Evolutionary conservation across 2,113 vertebrate genomes (phyloP), one percentile per base, ranked within the genome.

Genomic region (Tetrao urogallus): DNA sequence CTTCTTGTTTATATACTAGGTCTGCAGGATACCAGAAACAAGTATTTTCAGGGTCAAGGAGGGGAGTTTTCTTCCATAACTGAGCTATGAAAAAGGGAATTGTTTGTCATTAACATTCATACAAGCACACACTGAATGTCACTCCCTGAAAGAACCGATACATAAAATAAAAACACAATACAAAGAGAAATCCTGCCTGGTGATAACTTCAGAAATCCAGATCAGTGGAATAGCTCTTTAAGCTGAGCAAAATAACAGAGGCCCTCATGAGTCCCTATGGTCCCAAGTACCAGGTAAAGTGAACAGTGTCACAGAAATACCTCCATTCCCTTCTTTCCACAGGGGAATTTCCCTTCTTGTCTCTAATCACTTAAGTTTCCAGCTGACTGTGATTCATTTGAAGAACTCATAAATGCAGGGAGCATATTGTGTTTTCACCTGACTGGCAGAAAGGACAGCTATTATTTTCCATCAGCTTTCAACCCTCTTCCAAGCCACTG

Each of bases 31-130:
- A 88, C 40, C 48, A 90, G 57, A 86, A 92, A 88, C 40, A 65
- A 84, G 54, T 40, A 78, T 56, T 58, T 84, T 63, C 24, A 36
- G 28, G 73, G 52, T 52, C 56, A 71, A 71, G 52, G 20, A 78
- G 17, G 25, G 65, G 57, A 93, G 61, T 72, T 88, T 86, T 60
- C 77, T 96, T 92, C 69, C 52, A 67, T 24, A 34, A 83, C 67
- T 72, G 61, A 47, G 57, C 47, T 88, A 82, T 52, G 73, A 90
- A 86, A 92, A 96, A 71, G 43, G 61, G 73, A 93, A 92, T 32
- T 81, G 32, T 36, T 75, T 84, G 70, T 75, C 54, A 61, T 56
- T 94, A 64, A 48, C 57, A 77, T 22, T 87, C 75, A 76, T 38
- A 76, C 30, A 81, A 36, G 76, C 18, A 91, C 71, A 47, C 25